Evolutionary conservation across 2,888 invertebrate genomes (phyloP).

Genomic region (Keiferia lycopersicella): DNA sequence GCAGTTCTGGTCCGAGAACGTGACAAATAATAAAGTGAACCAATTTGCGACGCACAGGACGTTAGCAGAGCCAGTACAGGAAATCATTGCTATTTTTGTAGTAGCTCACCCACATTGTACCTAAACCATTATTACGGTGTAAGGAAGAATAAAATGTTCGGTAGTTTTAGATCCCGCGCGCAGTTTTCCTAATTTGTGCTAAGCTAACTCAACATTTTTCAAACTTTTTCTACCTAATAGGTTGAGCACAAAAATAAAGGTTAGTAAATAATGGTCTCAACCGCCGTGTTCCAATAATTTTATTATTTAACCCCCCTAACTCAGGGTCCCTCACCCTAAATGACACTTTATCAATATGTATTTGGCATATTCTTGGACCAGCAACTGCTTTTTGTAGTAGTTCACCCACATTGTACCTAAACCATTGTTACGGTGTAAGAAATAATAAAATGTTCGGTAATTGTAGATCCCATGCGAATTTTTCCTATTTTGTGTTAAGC

Average conservation of each 20-base stretch:
- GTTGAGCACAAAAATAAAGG: not conserved
- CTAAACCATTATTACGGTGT: too few relatives aligned
- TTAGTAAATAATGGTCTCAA: not conserved
- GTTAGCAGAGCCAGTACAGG: not conserved
- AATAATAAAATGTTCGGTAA: too few relatives aligned
- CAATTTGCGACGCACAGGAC: slow-evolving; percentile 16
- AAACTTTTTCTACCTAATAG: not conserved
- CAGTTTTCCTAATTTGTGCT: too few relatives aligned
- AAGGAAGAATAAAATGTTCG: too few relatives aligned
- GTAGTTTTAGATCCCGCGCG: too few relatives aligned
- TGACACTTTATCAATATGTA: slow-evolving; percentile 27
- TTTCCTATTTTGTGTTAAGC: too few relatives aligned
- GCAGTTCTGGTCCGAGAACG: not conserved
- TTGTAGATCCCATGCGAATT: too few relatives aligned
- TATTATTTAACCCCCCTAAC: not conserved
- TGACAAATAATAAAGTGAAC: slow-evolving; percentile 26
- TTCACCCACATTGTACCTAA: too few relatives aligned
- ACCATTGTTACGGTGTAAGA: too few relatives aligned
- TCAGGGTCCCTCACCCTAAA: slow-evolving; percentile 17
- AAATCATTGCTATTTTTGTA: slow-evolving; percentile 14
- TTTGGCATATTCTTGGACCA: too few relatives aligned
- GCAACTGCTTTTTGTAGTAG: slow-evolving; percentile 4
- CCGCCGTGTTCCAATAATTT: not conserved
- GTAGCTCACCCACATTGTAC: not conserved
- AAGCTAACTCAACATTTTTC: not conserved